These are phyloP conservation scores for Microtus ochrogaster DNA, from an alignment of 2,113 vertebrate species.

Conservation along the genomic window DNA sequence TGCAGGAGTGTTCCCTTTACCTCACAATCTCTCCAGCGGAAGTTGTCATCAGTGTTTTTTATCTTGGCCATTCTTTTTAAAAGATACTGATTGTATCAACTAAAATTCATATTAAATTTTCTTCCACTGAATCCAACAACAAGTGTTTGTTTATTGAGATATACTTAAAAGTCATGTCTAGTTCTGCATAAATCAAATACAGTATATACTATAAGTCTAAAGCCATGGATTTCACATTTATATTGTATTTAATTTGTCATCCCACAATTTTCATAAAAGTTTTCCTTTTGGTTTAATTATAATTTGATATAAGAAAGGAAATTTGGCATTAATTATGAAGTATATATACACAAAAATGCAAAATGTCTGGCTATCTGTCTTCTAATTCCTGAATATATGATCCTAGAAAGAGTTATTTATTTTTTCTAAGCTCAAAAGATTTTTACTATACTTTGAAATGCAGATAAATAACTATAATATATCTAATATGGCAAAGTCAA, in stretches of 20 bases:
- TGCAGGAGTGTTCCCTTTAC: too few species aligned
- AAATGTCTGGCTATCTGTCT: neutral
- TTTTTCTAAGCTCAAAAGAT: neutral
- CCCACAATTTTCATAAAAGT: slow-evolving; percentile 19
- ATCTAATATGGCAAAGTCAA: neutral
- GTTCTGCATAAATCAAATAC: slow-evolving; percentile 8
- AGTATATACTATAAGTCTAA: slow-evolving; percentile 17
- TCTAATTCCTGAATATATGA: slow-evolving; percentile 2
- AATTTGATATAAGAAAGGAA: slow-evolving; percentile 54
- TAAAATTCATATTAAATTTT: neutral
- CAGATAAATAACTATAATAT: slow-evolving; percentile 33
- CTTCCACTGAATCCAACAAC: neutral
- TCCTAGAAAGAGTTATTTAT: slow-evolving; percentile 28
- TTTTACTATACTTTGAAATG: neutral
- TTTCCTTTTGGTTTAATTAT: slow-evolving; percentile 66
- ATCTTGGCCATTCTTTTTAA: neutral
- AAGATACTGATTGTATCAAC: neutral
- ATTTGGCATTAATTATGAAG: neutral
- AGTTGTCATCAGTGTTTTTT: too few species aligned
- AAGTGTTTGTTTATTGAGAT: slow-evolving; percentile 17
- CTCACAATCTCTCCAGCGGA: too few species aligned
- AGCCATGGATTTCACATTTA: neutral
- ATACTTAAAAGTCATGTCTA: slow-evolving; percentile 20
- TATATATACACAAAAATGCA: neutral
- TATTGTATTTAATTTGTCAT: slow-evolving; percentile 44